Evolutionary conservation across 2,113 vertebrate genomes (phyloP), one percentile per base, ranked within the genome.

Genomic region (Lophius piscatorius): DNA sequence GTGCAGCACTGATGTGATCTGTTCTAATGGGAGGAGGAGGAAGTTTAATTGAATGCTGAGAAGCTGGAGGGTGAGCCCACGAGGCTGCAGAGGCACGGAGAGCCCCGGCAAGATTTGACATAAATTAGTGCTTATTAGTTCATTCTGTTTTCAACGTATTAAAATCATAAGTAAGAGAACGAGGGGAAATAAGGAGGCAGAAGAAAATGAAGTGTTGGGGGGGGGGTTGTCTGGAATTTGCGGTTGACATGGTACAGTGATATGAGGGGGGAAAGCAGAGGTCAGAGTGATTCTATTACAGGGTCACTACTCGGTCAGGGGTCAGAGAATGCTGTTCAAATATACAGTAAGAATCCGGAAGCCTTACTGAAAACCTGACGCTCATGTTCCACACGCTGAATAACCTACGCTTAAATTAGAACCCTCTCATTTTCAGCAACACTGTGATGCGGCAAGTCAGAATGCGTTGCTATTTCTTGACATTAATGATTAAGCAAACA

Each of bases 111-210:
- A 80, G 71, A 84, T 82, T 81, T 88, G 77, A 82, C 54, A 39
- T 74, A 76, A 85, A 87, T 87, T 66, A 83, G 64, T 60, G 73
- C 76, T 84, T 86, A 86, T 86, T 88, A 87, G 85, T 87, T 74
- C 78, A 76, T 72, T 57, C 47, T 74, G 49, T n/a, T 51, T 78
- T 79, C 69, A 77, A 70, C 67, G 74, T 74, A 68, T 81, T 75
- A 86, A 78, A 84, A 69, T 38, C 44, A 34, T 47, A 50, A 69
- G 50, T 31, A 57, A 40, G 42, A 56, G 72, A 48, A 42, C 9
- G 34, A 63, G 49, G 64, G 33, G 47, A 55, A 77, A 69, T 56
- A 23, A 56, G 26, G 49, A 74, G 52, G 60, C n/a, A 36, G 44
- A n/a, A 51, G 57, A 36, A 45, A 45, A 12, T 22, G 24, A 2